Percentiles rank a stretch among this genome's conserved stretches.
Conservation (phyloP, 53 echinoderm and acorn worm species). For the Zoroaster sp. region DNA sequence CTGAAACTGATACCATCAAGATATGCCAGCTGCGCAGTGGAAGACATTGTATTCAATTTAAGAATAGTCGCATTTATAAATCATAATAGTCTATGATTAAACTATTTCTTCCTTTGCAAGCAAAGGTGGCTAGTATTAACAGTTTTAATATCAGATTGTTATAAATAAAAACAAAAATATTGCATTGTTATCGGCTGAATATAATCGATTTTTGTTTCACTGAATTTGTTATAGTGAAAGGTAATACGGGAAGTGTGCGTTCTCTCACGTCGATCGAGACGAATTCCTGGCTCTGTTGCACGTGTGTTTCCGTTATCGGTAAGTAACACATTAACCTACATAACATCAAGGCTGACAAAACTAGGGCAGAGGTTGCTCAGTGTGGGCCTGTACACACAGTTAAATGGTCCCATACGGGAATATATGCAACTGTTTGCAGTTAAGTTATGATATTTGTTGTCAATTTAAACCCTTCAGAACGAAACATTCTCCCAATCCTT, state of each 20-base stretch:
- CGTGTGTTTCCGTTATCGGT: conserved; percentile 6
- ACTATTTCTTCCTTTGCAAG: no score
- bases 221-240: background rate
- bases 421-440: background rate
- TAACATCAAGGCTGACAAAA: background rate
- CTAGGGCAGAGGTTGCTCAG: background rate
- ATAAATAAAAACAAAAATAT: no score
- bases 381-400: background rate
- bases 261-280: background rate
- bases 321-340: conserved; percentile 14
- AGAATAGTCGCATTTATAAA: no score
- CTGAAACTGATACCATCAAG: no score
- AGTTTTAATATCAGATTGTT: no score
- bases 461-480: background rate
- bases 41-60: no score
- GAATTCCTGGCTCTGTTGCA: background rate
- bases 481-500: background rate
- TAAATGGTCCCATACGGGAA: background rate
- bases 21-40: no score
- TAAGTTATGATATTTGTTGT: background rate
- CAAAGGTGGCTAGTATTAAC: no score
- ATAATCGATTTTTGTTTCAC: background rate
- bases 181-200: no score
- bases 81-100: no score
- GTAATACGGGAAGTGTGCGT: background rate